Evolutionary conservation across 2,797 vertebrate species (phyloP), one percentile per base, ranked within the genome.

Genomic region (Hylomyscus alleni): DNA sequence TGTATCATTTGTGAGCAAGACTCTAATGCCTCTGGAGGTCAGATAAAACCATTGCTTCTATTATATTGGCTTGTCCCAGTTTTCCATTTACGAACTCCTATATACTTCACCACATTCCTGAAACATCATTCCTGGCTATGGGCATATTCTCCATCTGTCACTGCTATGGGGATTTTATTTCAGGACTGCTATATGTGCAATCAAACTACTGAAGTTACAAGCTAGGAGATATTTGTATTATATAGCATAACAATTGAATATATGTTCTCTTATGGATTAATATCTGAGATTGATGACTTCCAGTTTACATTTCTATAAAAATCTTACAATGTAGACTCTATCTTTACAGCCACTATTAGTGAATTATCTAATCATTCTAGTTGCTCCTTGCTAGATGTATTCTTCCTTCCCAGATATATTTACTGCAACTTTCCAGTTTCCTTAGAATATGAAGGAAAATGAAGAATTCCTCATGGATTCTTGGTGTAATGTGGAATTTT

Each of bases 31-130:
- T 94, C 60, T 37, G 19, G 37, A 0, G 0, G 50, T 90, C 50
- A 92, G 44, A 75, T 47, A 69, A 83, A 93, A 80, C 37, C 24
- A 50, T 95, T 44, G 95, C 78, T 95, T 91, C 86, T 37, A 87
- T 34, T 52, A n/a, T 17, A 60, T 31, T 58, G 78, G 15, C 37
- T 95, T 54, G 75, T 34, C 54, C 40, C 0, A 0, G 13, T 84
- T 93, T 83, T 65, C 77, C 44, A 34, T 77, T 96, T 89, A 89
- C 86, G n/a, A 80, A 56, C 93, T 91, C 86, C 89, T 52, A 84
- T 90, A 87, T 37, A 89, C 50, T 91, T 97, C 87, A 31, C n/a
- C 84, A 40, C 24, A 56, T 67, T 93, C 24, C n/a, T 94, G 34
- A 67, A 80, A 65, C 56, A 60, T 44, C 91, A 72, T 80, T 96